phyloP scores from a whole-genome alignment of 2,113 vertebrate genomes.

The Vanacampus margaritifer region DNA sequence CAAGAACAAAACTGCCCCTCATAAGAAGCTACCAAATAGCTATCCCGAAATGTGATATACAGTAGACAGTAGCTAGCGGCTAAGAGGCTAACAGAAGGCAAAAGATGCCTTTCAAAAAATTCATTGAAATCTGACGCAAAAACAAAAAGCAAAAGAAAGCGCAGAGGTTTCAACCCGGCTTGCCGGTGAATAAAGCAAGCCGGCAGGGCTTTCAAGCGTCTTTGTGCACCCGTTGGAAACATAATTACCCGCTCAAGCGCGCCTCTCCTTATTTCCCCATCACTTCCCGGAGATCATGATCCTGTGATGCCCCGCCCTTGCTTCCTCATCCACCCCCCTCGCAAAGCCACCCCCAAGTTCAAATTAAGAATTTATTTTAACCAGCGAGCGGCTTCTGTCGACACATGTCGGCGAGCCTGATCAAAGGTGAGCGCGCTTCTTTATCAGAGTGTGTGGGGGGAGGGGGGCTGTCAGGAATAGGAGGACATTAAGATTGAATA shows the following conservation, averaged over 20 bases:
- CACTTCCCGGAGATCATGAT: constrained; percentile 59
- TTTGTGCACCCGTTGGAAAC: constrained; percentile 57
- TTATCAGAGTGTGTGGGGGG: constrained; percentile 71
- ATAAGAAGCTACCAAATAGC: no score
- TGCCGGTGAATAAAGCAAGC: constrained; percentile 32
- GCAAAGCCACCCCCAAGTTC: constrained; percentile 60
- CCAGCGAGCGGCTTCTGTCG: constrained; percentile 73
- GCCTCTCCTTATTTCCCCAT: constrained; percentile 50
- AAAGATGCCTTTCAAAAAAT: constrained; percentile 14
- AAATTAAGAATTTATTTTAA: constrained; percentile 80
- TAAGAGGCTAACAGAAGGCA: not conserved
- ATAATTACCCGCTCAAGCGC: constrained; percentile 56
- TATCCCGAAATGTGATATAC: not conserved
- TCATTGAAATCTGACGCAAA: constrained; percentile 28
- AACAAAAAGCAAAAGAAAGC: constrained; percentile 23
- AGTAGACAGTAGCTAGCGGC: not conserved
- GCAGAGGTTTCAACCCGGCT: constrained; percentile 25
- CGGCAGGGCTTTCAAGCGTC: constrained; percentile 33
- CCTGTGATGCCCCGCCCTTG: constrained; percentile 39
- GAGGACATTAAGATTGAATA: constrained; percentile 80
- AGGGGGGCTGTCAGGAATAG: constrained; percentile 67
- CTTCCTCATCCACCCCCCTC: constrained; percentile 16
- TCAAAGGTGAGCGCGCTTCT: constrained; percentile 73
- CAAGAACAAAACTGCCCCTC: no score
- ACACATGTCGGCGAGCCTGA: constrained; percentile 74